Base-by-base conservation (phyloP, 2,888 invertebrate genomes). In the Bedellia somnulentella region DNA sequence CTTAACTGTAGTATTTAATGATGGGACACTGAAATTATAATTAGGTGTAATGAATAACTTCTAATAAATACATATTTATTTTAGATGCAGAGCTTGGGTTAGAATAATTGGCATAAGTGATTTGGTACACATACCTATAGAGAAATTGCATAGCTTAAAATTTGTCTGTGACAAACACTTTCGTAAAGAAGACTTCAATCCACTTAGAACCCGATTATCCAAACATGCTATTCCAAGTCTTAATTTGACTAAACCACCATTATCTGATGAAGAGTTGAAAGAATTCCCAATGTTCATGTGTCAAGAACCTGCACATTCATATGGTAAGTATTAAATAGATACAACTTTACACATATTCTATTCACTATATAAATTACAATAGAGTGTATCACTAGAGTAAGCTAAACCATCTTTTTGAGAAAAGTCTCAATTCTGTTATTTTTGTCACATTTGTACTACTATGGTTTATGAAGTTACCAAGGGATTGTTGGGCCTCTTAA, bases 101-200 rank as follows among this genome's bases (percentile, higher is more conserved):
- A 36, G n/a, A 21, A n/a, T n/a, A 3, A 21, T n/a, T n/a, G 21
- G 21, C 2, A 21, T n/a, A n/a, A n/a, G n/a, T n/a, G 21, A 21
- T 21, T 21, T 21, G 21, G 21, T 21, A n/a, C n/a, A 21, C n/a
- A n/a, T 21, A 21, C 21, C 21, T n/a, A 21, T 21, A 21, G 8
- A n/a, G 8, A 21, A 21, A 21, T 21, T 21, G n/a, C 8, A 21
- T 21, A n/a, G n/a, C 8, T n/a, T n/a, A 8, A 21, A 3, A 21
- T 21, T 21, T 21, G n/a, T 21, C 21, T 21, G 21, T 21, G 21
- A n/a, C n/a, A n/a, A 21, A n/a, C 21, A 21, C 21, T 21, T 21
- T 21, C 21, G 9, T 21, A 8, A 21, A n/a, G n/a, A 21, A n/a
- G n/a, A n/a, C 9, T 21, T 21, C n/a, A 21, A 21, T n/a, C 8